Base-by-base conservation (phyloP, 2,888 invertebrate species). In the Drosophila monieri region DNA sequence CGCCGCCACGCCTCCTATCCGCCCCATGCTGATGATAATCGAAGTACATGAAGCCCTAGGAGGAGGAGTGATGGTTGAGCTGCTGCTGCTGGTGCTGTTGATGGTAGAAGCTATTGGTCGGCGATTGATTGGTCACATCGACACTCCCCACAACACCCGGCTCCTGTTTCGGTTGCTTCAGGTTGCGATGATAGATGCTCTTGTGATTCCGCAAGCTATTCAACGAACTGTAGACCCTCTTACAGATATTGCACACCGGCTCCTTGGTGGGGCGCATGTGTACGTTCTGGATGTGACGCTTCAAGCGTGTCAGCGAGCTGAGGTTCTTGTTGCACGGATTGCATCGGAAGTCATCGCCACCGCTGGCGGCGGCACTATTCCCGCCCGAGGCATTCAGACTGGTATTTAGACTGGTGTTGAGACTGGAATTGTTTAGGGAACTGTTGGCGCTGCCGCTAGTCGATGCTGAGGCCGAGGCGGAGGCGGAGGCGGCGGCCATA, bases 291-390 rank as follows among this genome's bases (percentile, higher is more conserved):
- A 96, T 96, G 93, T 97, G 97, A 90, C 96, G 95, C 94, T 96
- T 96, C 93, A 96, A 95, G 91, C 96, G 94, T 90, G 96, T 96
- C 92, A 96, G 93, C 89, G 96, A 96, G 90, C 96, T 96, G 91
- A 96, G 94, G 93, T 95, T 96, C 94, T 96, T 96, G 94, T 96
- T 96, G 95, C 96, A 96, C 89, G 96, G 96, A 94, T 96, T 96
- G 93, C 96, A 96, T 92, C 96, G 95, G 94, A 96, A 96, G 93
- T 96, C 96, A 93, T 96, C 96, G 92, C 95, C 95, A 67, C 91
- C 90, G 60, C 89, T 88, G 2, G 86, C 32, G 2, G 86, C 32
- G 5, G 27, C 60, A 4, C 39, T 21, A 6, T 76, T 83, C 61
- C 86, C 83, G 23, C 83, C 76, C 1, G 83, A 77, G 8, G 74